Conservation (phyloP, 2,797 vertebrate species). For the Danionella dracula region DNA sequence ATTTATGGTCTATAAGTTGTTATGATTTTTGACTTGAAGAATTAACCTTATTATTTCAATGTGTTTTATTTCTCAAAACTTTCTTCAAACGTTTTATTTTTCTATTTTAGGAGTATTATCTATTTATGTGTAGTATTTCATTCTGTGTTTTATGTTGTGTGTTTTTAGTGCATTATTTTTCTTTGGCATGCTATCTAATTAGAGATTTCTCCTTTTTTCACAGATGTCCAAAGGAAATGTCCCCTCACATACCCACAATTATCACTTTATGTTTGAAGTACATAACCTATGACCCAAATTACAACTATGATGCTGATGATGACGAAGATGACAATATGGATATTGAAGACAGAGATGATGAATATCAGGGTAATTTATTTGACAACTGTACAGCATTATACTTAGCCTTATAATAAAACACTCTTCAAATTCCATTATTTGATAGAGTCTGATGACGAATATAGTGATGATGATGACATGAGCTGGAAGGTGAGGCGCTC, state of each 20-base stretch:
- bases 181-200: neutral
- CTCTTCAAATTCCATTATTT: no score
- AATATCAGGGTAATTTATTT: constrained; percentile 77
- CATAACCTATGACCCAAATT: constrained; percentile 91
- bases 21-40: no score
- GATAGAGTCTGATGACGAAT: constrained; percentile 85
- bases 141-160: neutral
- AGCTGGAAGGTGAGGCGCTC: constrained; percentile 95
- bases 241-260: constrained; percentile 75
- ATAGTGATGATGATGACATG: constrained; percentile 91
- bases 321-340: constrained; percentile 84
- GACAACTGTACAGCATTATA: no score
- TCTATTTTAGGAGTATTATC: neutral
- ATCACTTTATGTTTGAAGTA: constrained; percentile 85
- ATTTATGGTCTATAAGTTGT: no score
- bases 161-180: neutral
- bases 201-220: neutral
- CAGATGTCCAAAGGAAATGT: constrained; percentile 83
- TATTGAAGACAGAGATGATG: constrained; percentile 74
- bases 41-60: no score
- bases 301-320: constrained; percentile 82
- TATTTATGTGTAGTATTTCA: neutral
- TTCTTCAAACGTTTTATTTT: neutral
- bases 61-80: neutral
- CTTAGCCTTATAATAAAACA: no score